phyloP scores from a whole-genome alignment of 2,797 vertebrate genomes.

The Centropyge bicolor region DNA sequence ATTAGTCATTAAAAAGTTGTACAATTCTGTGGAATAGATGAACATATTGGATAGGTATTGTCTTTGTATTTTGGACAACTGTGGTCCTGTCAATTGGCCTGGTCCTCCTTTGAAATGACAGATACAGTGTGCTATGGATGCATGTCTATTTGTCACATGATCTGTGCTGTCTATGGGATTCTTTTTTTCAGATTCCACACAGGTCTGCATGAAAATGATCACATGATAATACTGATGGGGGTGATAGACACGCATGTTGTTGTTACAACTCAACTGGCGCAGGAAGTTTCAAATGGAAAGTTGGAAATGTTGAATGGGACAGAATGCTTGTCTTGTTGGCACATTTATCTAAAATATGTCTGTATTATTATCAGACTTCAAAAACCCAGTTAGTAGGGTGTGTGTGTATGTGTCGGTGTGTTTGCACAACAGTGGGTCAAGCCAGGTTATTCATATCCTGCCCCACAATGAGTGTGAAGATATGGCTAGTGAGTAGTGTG shows the following conservation, averaged over 20 bases:
- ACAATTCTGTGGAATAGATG: neutral
- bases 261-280: neutral
- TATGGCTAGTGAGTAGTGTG: slow-evolving; percentile 28
- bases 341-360: neutral
- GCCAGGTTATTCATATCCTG: slow-evolving; percentile 35
- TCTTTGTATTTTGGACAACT: neutral
- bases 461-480: slow-evolving; percentile 30
- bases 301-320: neutral
- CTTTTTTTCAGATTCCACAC: neutral
- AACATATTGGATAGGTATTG: neutral
- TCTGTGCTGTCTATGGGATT: no score
- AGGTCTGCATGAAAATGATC: neutral
- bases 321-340: neutral
- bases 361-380: slow-evolving; percentile 21
- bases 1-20: no score
- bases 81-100: neutral
- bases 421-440: slow-evolving; percentile 42
- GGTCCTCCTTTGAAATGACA: neutral
- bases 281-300: neutral
- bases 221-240: no score
- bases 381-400: slow-evolving; percentile 12
- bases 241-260: neutral
- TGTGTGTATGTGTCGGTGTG: slow-evolving; percentile 35
- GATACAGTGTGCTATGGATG: no score
- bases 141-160: no score